A percentile compares a stretch with the other conserved stretches of the same genome.
Evolutionary conservation across 2,113 vertebrate genomes (phyloP).

Genomic region (Athene noctua): DNA sequence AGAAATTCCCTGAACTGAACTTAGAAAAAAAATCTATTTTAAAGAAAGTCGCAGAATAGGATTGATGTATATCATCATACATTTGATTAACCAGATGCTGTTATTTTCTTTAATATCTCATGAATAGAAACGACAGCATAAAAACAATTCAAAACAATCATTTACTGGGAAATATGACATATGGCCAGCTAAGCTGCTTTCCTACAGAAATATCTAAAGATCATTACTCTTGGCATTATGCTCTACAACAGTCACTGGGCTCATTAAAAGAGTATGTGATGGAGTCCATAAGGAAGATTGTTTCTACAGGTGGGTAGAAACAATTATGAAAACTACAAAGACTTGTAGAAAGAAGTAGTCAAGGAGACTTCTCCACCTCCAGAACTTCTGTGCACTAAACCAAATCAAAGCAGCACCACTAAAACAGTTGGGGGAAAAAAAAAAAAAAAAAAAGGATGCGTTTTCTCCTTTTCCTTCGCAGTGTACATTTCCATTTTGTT

Average conservation of each 20-base stretch:
- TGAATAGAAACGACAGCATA: not conserved
- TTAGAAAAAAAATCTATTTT: not conserved
- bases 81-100: constrained; percentile 29
- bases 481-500: not conserved
- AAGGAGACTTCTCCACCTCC: constrained; percentile 56
- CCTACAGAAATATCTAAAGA: constrained; percentile 40
- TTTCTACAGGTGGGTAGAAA: constrained; percentile 29
- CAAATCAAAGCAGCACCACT: not conserved
- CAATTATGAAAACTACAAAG: constrained; percentile 1
- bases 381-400: not conserved
- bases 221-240: constrained; percentile 7
- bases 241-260: not conserved
- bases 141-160: constrained; percentile 46
- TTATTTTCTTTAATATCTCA: constrained; percentile 39
- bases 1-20: not conserved
- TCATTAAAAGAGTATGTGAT: not conserved
- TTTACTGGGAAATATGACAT: constrained; percentile 46
- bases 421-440: not conserved
- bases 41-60: not conserved
- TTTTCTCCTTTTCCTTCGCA: not conserved
- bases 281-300: not conserved
- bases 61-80: not conserved
- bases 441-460: not conserved
- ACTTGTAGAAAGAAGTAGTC: constrained; percentile 21
- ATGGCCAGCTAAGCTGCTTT: constrained; percentile 37